Conservation (phyloP, 2,797 vertebrate species). For the Gastrophryne carolinensis region DNA sequence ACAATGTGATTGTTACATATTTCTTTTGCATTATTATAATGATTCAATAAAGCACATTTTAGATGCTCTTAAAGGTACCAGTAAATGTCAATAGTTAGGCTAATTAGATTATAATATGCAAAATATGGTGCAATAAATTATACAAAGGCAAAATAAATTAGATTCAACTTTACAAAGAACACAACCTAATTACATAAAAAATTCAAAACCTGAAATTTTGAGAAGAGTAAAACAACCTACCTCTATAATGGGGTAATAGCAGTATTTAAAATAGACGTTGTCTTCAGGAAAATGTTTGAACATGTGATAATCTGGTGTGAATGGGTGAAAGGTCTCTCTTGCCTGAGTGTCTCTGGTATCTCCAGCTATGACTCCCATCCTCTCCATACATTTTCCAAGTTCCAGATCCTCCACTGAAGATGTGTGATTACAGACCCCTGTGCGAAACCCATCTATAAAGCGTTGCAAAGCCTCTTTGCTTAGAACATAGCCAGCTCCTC, state of each 20-base stretch:
- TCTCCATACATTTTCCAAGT: constrained; percentile 75
- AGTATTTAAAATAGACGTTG: constrained; percentile 76
- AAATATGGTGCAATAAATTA: too few relatives aligned
- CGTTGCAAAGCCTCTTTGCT: constrained; percentile 74
- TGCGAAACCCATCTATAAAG: constrained; percentile 67
- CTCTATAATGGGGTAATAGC: constrained; percentile 79
- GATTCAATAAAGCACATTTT: too few relatives aligned
- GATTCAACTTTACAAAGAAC: too few relatives aligned
- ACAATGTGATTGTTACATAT: too few relatives aligned
- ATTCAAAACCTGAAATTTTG: too few relatives aligned
- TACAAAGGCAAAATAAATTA: too few relatives aligned
- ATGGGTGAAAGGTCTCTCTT: constrained; percentile 67
- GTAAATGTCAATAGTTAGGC: too few relatives aligned
- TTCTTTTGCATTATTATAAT: too few relatives aligned
- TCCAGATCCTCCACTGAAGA: constrained; percentile 74
- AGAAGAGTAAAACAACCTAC: too few relatives aligned
- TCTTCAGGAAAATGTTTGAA: constrained; percentile 73
- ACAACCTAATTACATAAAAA: too few relatives aligned
- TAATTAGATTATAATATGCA: too few relatives aligned
- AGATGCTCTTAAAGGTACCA: too few relatives aligned
- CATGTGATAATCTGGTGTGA: constrained; percentile 74
- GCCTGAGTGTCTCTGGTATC: constrained; percentile 68
- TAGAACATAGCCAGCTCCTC: constrained; percentile 74
- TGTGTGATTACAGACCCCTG: constrained; percentile 67
- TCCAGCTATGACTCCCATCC: constrained; percentile 70